Percentiles rank a stretch among this genome's conserved stretches.
Conservation (phyloP, 1,140 invertebrate genomes). For the Neuroterus valhalla region DNA sequence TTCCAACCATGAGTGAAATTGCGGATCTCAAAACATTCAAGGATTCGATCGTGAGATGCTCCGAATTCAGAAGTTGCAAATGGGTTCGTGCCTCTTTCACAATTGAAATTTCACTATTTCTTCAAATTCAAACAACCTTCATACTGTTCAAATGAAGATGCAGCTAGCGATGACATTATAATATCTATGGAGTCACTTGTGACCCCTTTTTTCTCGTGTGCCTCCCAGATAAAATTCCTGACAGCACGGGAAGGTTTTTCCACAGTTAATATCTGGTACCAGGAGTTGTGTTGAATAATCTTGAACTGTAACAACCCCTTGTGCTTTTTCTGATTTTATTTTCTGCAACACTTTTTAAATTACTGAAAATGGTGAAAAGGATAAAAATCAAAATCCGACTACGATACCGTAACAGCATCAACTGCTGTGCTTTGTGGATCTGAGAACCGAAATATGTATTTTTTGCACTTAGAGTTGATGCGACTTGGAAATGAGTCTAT, state of each 20-base stretch:
- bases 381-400: too few species aligned
- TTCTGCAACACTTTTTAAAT: neutral
- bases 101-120: slow-evolving; percentile 18
- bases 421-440: too few species aligned
- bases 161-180: slow-evolving; percentile 9
- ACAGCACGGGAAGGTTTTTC: slow-evolving; percentile 5
- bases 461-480: too few species aligned
- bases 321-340: slow-evolving; percentile 45
- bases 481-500: too few species aligned
- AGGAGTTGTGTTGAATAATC: slow-evolving; percentile 50
- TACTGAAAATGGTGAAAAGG: too few species aligned
- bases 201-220: neutral
- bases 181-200: slow-evolving; percentile 1
- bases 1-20: slow-evolving; percentile 26
- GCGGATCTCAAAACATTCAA: slow-evolving; percentile 34
- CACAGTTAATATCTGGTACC: slow-evolving; percentile 49
- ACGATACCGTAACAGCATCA: too few species aligned
- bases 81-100: neutral
- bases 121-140: slow-evolving; percentile 22
- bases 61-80: slow-evolving; percentile 17
- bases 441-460: too few species aligned
- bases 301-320: slow-evolving; percentile 48
- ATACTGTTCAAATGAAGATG: slow-evolving; percentile 32
- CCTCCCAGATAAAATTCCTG: slow-evolving; percentile 27
- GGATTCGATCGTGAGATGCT: slow-evolving; percentile 32